phyloP scores from a whole-genome alignment of 2,888 invertebrate species.

The Scaptomyza tumidula region DNA sequence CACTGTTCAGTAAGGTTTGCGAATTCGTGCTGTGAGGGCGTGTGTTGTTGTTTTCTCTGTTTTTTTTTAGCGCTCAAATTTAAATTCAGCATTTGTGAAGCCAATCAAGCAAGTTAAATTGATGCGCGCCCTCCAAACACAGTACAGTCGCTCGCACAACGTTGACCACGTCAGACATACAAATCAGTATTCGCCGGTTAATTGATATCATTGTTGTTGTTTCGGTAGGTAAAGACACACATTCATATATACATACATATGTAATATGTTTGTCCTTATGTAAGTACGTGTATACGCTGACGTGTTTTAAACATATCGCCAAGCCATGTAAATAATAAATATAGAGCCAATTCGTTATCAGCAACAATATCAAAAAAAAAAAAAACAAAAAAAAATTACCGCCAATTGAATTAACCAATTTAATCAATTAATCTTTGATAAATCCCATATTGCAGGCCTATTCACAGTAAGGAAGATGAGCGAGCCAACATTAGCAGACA shows the following conservation, averaged over 20 bases:
- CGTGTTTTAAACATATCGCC: conserved; percentile 49
- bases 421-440: background rate
- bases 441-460: too few relatives aligned
- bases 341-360: conserved; percentile 3
- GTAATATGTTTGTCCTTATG: background rate
- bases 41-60: conserved; percentile 2
- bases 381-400: too few relatives aligned
- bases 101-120: conserved; percentile 1
- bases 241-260: conserved; percentile 6
- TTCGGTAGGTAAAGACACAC: background rate
- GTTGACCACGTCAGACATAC: conserved; percentile 33
- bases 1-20: conserved; percentile 2
- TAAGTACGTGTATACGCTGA: conserved; percentile 32
- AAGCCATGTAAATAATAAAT: conserved; percentile 3
- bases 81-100: conserved; percentile 9
- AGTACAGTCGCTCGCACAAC: conserved; percentile 7
- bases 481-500: conserved; percentile 72
- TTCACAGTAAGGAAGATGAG: conserved; percentile 55
- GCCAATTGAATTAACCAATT: background rate
- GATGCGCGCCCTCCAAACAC: background rate
- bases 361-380: background rate
- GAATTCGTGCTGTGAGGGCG: background rate
- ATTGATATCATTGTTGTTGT: conserved; percentile 23
- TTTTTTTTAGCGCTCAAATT: conserved; percentile 36
- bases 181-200: conserved; percentile 1